Evolutionary conservation across 1,140 invertebrate genomes (phyloP).

Genomic region (Aphelinus atriplicis): DNA sequence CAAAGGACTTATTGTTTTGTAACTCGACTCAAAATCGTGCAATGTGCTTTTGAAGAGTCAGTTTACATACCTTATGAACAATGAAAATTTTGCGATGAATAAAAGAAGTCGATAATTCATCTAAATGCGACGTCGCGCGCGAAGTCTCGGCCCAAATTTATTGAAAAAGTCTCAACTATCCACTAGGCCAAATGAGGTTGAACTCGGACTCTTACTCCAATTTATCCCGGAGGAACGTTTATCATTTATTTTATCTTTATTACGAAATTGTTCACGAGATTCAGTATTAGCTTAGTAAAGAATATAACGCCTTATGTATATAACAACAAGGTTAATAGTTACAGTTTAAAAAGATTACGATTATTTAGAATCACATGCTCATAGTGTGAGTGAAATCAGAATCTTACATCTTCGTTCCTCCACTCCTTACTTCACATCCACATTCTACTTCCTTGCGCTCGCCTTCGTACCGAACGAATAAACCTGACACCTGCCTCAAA

Average conservation of each 20-base stretch:
- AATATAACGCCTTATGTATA: constrained; percentile 66
- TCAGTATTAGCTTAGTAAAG: no score
- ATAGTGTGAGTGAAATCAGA: constrained; percentile 38
- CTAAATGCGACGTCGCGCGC: neutral
- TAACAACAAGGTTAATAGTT: constrained; percentile 67
- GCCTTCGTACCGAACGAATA: neutral
- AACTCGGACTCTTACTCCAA: neutral
- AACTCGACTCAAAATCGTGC: constrained; percentile 21
- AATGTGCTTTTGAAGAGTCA: constrained; percentile 9
- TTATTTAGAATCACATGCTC: constrained; percentile 63
- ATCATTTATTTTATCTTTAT: no score
- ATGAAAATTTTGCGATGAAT: constrained; percentile 8
- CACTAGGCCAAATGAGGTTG: constrained; percentile 59
- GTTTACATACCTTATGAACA: constrained; percentile 1
- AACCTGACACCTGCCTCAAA: neutral
- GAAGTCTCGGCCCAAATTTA: no score
- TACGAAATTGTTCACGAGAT: no score
- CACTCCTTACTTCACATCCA: neutral
- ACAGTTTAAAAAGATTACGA: constrained; percentile 63
- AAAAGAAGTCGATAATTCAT: neutral
- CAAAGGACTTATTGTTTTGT: constrained; percentile 1
- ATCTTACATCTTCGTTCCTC: neutral
- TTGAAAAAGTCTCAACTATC: neutral
- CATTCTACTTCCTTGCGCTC: neutral
- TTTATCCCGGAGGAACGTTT: no score